Evolutionary conservation across 2,797 vertebrate genomes (phyloP), one percentile per base, ranked within the genome.

Genomic region (Euthynnus affinis): DNA sequence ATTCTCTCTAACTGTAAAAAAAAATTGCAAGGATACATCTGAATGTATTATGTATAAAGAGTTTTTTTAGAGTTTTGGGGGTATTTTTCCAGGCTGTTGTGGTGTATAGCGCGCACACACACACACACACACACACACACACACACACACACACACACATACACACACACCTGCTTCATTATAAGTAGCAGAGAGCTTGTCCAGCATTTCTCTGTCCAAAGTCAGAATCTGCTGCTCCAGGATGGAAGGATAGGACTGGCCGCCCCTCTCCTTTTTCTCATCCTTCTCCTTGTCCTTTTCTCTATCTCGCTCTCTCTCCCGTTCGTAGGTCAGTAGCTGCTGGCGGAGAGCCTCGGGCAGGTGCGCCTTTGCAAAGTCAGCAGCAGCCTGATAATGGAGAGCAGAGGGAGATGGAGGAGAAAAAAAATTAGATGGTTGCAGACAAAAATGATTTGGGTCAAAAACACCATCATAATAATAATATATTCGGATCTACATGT

Each of bases 201-300:
- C 97, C 83, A 99, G 93, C 93, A 99, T 97, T 84, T 99, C 97
- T 83, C 95, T 93, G 90, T 99, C 98, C 66, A 99, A 89, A 2
- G 94, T 95, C 7, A 99, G 85, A 87, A 99, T 99, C 91, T 99
- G 97, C 91, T 99, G 96, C 85, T 97, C 96, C 87, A 99, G 94
- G 88, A 99, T 98, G 81, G 96, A 97, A 14, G 97, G 96, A 84
- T 97, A 98, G 53, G 96, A 97, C 59, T 95, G 90, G 22, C 96
- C 95, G 1, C 96, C 71, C 29, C 65, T 44, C 29, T 94, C 93
- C 78, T 86, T 92, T 61, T 93, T 92, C 23, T 93, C 97, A 75
- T 98, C 97, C 93, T 97, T 97, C 70, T 92, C 92, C 69, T 94
- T 94, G 74, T 94, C 93, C 87, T 91, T 94, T 44, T 94, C 92